These are phyloP conservation scores for Argyra leucocephala DNA, from an alignment of 2,888 invertebrate genomes.

Conservation along the genomic window DNA sequence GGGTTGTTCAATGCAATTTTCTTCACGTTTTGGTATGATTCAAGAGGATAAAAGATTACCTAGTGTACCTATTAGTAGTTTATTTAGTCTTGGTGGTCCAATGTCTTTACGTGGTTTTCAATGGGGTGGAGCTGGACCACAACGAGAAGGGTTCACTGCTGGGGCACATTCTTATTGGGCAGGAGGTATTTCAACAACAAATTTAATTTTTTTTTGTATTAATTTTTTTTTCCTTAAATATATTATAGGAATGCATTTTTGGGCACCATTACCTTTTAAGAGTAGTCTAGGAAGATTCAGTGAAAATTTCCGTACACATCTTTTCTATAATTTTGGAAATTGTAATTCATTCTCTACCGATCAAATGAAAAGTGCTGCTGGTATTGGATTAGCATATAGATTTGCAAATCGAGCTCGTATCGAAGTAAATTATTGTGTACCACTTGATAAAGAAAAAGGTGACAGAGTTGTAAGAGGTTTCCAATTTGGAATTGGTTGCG, in stretches of 20 bases:
- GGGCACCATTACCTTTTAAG: conserved; percentile 81
- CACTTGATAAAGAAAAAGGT: conserved; percentile 54
- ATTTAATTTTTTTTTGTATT: not conserved
- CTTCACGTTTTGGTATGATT: conserved; percentile 37
- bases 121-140: conserved; percentile 78
- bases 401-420: conserved; percentile 78
- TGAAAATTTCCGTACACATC: conserved; percentile 77
- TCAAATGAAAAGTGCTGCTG: conserved; percentile 63
- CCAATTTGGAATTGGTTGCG: conserved; percentile 75
- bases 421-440: conserved; percentile 90
- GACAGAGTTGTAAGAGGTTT: conserved; percentile 62
- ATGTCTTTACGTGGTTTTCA: conserved; percentile 79
- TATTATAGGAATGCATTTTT: conserved; percentile 66
- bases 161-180: conserved; percentile 50
- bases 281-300: conserved; percentile 69
- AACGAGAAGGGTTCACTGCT: conserved; percentile 62
- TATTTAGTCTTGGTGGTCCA: conserved; percentile 65
- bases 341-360: conserved; percentile 47
- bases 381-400: conserved; percentile 74
- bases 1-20: conserved; percentile 39
- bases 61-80: conserved; percentile 35
- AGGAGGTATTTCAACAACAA: conserved; percentile 33
- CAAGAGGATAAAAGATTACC: conserved; percentile 34
- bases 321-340: conserved; percentile 83
- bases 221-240: not conserved